A percentile compares a stretch with the other conserved stretches of the same genome.
Evolutionary conservation across 2,888 invertebrate species (phyloP).

Genomic region (Andrena marginata): DNA sequence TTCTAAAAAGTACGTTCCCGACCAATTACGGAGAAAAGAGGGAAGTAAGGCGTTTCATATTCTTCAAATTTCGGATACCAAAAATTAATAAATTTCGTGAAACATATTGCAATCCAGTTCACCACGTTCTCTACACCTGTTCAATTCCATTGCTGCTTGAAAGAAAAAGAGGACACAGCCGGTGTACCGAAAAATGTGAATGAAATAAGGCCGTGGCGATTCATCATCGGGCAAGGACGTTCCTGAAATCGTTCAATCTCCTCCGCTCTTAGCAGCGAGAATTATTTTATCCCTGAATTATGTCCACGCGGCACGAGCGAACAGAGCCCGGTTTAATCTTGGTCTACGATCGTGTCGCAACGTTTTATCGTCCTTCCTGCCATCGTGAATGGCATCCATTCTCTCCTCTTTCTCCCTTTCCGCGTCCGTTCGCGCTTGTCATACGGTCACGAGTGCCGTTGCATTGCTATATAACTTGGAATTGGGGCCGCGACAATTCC

Average conservation of each 20-base stretch:
- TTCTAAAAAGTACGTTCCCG: too few relatives aligned
- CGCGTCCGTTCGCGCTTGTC: constrained; percentile 42
- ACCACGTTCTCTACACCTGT: neutral
- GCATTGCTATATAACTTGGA: constrained; percentile 32
- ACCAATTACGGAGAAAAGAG: too few relatives aligned
- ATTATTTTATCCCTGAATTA: constrained; percentile 54
- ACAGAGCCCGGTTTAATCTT: constrained; percentile 53
- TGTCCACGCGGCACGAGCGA: constrained; percentile 15
- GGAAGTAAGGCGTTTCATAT: too few relatives aligned
- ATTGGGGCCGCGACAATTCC: neutral
- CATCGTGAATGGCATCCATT: constrained; percentile 48
- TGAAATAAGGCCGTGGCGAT: constrained; percentile 26
- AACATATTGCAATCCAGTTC: neutral
- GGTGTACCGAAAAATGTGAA: neutral
- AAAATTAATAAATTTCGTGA: neutral
- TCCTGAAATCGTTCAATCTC: constrained; percentile 43
- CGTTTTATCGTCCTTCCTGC: constrained; percentile 54
- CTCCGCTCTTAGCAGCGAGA: neutral
- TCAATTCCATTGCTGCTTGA: neutral
- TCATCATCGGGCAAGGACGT: constrained; percentile 8
- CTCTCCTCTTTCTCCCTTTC: constrained; percentile 33
- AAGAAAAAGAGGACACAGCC: neutral
- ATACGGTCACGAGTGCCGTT: constrained; percentile 21
- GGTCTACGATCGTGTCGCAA: constrained; percentile 46
- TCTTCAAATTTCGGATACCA: neutral